These are phyloP conservation scores for Pachyseris speciosa DNA, from an alignment of 64 coral and sea anemone species.

Conservation along the genomic window DNA sequence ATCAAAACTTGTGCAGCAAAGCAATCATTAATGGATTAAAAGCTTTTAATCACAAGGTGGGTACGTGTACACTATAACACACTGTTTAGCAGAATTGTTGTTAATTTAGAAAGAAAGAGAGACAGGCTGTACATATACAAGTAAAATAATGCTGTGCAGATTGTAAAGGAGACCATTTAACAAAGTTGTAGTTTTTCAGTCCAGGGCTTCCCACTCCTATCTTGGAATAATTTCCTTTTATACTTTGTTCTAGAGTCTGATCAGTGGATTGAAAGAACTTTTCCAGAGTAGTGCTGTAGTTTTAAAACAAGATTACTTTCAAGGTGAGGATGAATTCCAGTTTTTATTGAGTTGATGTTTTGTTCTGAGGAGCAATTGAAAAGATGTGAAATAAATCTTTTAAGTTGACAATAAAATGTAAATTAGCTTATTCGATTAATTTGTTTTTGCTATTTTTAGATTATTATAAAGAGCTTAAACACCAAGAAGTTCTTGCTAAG, in stretches of 20 bases:
- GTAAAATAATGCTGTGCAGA: no score
- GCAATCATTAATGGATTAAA: constrained; percentile 94
- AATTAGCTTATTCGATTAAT: background rate
- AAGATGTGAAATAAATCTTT: background rate
- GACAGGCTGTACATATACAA: background rate
- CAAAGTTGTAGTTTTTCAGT: no score
- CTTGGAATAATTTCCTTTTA: background rate
- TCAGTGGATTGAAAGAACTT: constrained; percentile 81
- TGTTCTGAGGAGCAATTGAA: no score
- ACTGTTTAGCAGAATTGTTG: no score
- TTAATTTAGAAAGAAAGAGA: no score
- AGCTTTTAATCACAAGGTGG: constrained; percentile 90
- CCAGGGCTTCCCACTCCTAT: no score
- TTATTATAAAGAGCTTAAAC: constrained; percentile 79
- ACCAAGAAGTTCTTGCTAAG: constrained; percentile 79
- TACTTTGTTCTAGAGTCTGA: constrained; percentile 54
- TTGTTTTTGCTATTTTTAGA: constrained; percentile 47
- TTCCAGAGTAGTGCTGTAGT: constrained; percentile 82
- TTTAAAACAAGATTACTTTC: constrained; percentile 76
- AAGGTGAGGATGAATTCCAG: constrained; percentile 27
- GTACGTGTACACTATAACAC: background rate
- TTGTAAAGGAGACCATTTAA: no score
- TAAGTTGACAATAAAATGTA: background rate
- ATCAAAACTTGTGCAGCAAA: constrained; percentile 95
- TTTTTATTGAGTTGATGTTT: background rate